Evolutionary conservation across 2,888 invertebrate species (phyloP).

Genomic region (Tortrix viridana): DNA sequence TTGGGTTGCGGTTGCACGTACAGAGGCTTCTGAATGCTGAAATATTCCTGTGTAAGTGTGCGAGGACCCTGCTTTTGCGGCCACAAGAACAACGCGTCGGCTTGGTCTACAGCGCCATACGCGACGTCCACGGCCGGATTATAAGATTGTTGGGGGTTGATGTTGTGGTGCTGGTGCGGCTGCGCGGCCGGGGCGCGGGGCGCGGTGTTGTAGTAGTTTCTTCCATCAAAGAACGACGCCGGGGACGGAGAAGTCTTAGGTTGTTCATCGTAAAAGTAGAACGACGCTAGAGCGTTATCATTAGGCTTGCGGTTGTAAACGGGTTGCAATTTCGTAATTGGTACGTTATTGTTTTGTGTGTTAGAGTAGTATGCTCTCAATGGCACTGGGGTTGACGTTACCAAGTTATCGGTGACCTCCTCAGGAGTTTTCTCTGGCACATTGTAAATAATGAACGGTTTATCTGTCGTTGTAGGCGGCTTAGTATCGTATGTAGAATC

Average conservation of each 20-base stretch:
- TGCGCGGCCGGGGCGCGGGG: constrained; percentile 56
- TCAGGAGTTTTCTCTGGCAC: constrained; percentile 71
- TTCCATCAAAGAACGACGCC: constrained; percentile 75
- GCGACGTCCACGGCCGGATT: constrained; percentile 72
- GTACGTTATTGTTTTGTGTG: constrained; percentile 78
- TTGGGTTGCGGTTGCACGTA: constrained; percentile 70
- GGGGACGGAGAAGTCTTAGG: constrained; percentile 84
- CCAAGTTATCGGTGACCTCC: constrained; percentile 64
- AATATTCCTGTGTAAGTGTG: constrained; percentile 81
- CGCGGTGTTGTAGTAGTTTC: constrained; percentile 76
- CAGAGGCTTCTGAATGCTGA: constrained; percentile 76
- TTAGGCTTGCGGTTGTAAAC: constrained; percentile 75
- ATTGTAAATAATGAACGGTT: constrained; percentile 80
- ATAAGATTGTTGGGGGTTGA: constrained; percentile 65
- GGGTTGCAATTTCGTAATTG: constrained; percentile 81
- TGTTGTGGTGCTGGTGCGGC: constrained; percentile 57
- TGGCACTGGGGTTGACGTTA: constrained; percentile 86
- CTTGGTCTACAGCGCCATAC: constrained; percentile 75
- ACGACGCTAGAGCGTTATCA: constrained; percentile 83
- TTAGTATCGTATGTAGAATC: constrained; percentile 73
- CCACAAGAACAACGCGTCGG: constrained; percentile 76
- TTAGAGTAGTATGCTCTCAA: constrained; percentile 85
- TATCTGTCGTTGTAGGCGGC: constrained; percentile 71
- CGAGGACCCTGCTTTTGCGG: constrained; percentile 80
- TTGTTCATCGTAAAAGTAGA: constrained; percentile 88